Evolutionary conservation across 2,888 invertebrate species (phyloP), one percentile per base, ranked within the genome.

Genomic region (Melipona bicolor): DNA sequence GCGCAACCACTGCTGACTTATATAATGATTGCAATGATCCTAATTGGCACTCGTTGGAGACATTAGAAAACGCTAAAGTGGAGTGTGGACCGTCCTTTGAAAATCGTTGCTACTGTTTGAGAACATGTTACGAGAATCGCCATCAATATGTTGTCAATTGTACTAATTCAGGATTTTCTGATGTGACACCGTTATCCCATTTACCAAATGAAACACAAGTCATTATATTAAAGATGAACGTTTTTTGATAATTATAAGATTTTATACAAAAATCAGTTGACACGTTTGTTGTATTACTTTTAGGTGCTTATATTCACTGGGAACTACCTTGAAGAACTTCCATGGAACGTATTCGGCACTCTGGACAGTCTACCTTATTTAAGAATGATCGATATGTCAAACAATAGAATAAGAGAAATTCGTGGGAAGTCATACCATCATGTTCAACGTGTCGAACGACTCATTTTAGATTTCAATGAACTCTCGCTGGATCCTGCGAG

Each of bases 361-460:
- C 95, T 96, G 50, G 96, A 95, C 81, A 95, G 95, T 71, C 95
- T 96, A 81, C 95, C 95, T 43, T 94, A 95, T 67, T 93, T 97
- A 69, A 95, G 95, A 84, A 95, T 96, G 6, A 96, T 97, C 65
- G 97, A 97, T 90, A 96, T 97, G 96, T 97, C 96, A 84, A 96
- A 96, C 91, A 97, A 97, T 93, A 95, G 96, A 24, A 97, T 97
- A 64, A 94, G 95, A 67, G 96, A 96, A 87, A 97, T 97, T 69
- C 96, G 96, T 82, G 97, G 97, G 3, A 97, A 97, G 93, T 95
- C 97, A 0, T 97, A 97, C 92, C 97, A 97, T 91, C 97, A 96
- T 90, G 97, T 97, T 0, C 95, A 95, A 70, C 96, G 96, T 84
- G 97, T 97, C 0, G 95, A 96, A 91, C 95, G 96, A 49, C 95